Evolutionary conservation across 1,140 invertebrate species (phyloP), one percentile per base, ranked within the genome.

Genomic region (Neodiprion lecontei): DNA sequence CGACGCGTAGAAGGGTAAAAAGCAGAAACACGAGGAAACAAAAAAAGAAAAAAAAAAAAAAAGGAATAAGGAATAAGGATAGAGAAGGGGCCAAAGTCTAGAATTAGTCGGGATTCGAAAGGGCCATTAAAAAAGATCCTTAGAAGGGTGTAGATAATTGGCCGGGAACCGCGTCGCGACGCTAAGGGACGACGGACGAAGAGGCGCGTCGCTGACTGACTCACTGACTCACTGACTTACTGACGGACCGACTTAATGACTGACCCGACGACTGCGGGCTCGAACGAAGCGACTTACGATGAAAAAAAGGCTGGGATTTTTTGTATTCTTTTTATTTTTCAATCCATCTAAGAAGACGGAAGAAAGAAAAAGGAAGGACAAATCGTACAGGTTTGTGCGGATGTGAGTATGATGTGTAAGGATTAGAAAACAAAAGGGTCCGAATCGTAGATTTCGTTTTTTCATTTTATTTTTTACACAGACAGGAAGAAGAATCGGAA

Each of bases 61-160:
- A 23, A 68, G 69, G 72, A 69, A 17, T 28, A 10, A 72, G 14
- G 9, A 40, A 10, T 28, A 10, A 72, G 14, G 9, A 40, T 4
- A 5, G 72, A 74, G 72, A 70, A 69, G 69, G 68, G 61, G 48
- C 28, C 75, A 77, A 84, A 67, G 77, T 83, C 81, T 84, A 83
- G 81, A 84, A 84, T 84, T 84, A 81, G 81, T 1, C 12, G 82
- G 79, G 73, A 40, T 40, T 40, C 28, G 28, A 40, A 72, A 75
- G 74, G 79, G 73, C 79, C 82, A 84, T 84, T 84, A 84, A 84
- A 40, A 84, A 82, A 80, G 79, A 40, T 40, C 28, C 28, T 40
- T 40, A 40, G 28, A 40, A 40, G 28, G 28, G 28, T 40, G 80
- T 21, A 80, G 81, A 84, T 84, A 84, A 84, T 83, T 83, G 83